Evolutionary conservation across 2,113 vertebrate genomes (phyloP), one percentile per base, ranked within the genome.

Genomic region (Lucifuga dentata): DNA sequence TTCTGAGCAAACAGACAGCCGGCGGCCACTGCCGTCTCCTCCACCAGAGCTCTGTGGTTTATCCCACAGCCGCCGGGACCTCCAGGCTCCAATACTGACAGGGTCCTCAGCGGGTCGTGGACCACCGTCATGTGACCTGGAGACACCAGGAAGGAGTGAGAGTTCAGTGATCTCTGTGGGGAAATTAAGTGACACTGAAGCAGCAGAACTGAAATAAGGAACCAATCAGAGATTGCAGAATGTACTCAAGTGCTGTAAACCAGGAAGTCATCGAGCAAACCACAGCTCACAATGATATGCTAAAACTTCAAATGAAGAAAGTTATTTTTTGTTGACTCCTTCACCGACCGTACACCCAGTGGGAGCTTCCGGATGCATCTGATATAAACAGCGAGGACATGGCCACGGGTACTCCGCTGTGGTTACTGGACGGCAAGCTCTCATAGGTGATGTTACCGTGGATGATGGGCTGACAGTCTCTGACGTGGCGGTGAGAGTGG

Each of bases 11-110:
- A 93, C 2, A 94, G 57, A 57, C 98, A 98, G 16, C 76, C 86
- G 3, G 91, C 73, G 0, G 63, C 76, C 50, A 33, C 52, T 0
- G 93, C 93, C 0, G 96, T 97, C 33, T 93, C 90, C 52, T 92
- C 89, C 85, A 98, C 98, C 0, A 92, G 66, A 11, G 81, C 90
- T n/a, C 78, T 84, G 0, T 21, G 84, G 0, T 2, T 73, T 5
- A 20, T 61, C 10, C 1, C 45, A 64, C 98, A 99, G 72, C 96
- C 95, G 0, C 94, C 95, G 0, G 67, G 23, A 0, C 93, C 93
- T 0, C 94, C 93, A 0, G 98, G 97, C 79, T 99, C 97, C 62
- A 98, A 55, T 61, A 99, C 94, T 0, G 98, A 98, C 70, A 99
- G 51, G 0, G 93, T 92, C 55, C 82, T 86, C 78, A 96, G 87